phyloP scores from a whole-genome alignment of 92 coral and sea anemone species.

The Heteractis magnifica region DNA sequence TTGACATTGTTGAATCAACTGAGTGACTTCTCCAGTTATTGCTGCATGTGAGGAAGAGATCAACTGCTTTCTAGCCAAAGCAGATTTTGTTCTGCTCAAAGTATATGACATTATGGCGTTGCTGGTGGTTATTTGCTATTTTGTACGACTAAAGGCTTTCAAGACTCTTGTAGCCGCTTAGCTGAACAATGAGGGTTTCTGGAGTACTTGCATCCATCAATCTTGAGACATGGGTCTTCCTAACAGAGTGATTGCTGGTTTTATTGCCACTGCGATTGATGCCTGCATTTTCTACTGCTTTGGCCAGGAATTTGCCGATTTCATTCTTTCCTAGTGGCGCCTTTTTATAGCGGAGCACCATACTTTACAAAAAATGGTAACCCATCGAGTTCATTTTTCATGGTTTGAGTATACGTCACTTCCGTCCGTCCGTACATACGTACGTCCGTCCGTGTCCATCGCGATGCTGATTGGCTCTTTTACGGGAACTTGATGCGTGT shows the following conservation, averaged over 20 bases:
- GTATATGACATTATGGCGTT: conserved; percentile 17
- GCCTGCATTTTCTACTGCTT: not conserved
- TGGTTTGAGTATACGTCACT: too few relatives aligned
- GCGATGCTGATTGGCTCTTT: too few relatives aligned
- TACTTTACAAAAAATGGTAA: too few relatives aligned
- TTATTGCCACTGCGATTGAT: not conserved
- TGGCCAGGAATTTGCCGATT: not conserved
- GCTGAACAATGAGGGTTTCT: not conserved
- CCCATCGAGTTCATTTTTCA: too few relatives aligned
- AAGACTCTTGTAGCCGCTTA: conserved; percentile 12
- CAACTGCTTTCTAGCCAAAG: not conserved
- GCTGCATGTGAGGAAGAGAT: too few relatives aligned
- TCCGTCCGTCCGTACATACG: too few relatives aligned
- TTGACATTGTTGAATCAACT: conserved; percentile 4
- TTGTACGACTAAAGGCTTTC: conserved; percentile 5
- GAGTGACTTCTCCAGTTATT: too few relatives aligned
- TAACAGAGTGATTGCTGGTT: not conserved
- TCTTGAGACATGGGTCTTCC: not conserved
- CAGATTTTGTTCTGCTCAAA: not conserved
- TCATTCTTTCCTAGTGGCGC: not conserved
- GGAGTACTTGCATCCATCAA: not conserved
- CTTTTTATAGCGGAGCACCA: too few relatives aligned
- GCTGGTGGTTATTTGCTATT: not conserved
- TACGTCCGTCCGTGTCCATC: too few relatives aligned
- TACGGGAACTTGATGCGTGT: too few relatives aligned